Evolutionary conservation across 92 coral and sea anemone species (phyloP), one percentile per base, ranked within the genome.

Genomic region (Actinernus sp.): DNA sequence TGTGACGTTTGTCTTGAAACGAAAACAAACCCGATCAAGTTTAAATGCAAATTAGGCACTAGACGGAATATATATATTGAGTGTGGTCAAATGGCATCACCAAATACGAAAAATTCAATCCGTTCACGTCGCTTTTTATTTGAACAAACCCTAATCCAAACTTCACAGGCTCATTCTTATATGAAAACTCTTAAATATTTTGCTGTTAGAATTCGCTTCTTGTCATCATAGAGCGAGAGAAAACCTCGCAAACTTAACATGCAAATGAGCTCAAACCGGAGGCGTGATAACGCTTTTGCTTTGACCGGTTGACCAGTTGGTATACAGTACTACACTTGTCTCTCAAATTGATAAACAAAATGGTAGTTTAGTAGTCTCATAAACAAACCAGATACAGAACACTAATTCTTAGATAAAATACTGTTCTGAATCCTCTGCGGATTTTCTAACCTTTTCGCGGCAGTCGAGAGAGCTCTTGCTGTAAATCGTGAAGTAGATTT

Each of bases 211-310:
- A 31, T 3, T 12, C 30, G 34, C 3, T 29, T 33, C 31, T 65
- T n/a, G 3, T 55, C 1, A 23, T 36, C 27, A 7, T 25, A 16
- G 29, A 41, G 58, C 74, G 78, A 48, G 52, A 28, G 70, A 58
- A 60, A 53, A 45, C 67, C 36, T 52, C 22, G 30, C 27, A 56
- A 84, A 84, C 85, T 84, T 84, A 84, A 84, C 84, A 84, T 84
- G 90, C 85, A 84, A 84, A 84, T 84, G 64, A 68, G 76, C 8
- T 33, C 1, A 26, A 21, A 9, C 10, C 23, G 62, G 46, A 68
- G 63, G 76, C 54, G 64, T 68, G 76, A 68, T 67, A 57, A 27
- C 53, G 3, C 4, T 17, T 27, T 28, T 54, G 29, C 49, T 44
- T 56, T 56, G 61, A 4, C n/a, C n/a, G n/a, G n/a, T 45, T 45